Evolutionary conservation across 2,113 vertebrate species (phyloP).

Genomic region (Odocoileus hemionus): DNA sequence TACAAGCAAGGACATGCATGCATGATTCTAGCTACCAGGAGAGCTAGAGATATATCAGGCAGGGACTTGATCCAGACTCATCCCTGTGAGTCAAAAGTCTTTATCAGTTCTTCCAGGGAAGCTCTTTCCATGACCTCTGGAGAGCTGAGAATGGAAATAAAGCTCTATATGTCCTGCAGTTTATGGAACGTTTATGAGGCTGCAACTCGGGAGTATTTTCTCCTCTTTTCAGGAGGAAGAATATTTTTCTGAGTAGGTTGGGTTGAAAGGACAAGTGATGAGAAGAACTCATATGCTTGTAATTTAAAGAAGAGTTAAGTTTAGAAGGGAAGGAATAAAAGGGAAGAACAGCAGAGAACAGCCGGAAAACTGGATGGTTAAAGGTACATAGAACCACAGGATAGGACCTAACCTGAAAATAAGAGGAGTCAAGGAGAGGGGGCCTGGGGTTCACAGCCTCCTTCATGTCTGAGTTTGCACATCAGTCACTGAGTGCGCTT

Average conservation of each 20-base stretch:
- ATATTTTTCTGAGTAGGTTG: neutral
- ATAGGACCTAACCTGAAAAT: too few relatives aligned
- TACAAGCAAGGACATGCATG: neutral
- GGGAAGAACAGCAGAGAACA: neutral
- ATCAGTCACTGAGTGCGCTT: fast-evolving
- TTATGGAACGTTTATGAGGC: neutral
- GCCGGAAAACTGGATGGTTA: neutral
- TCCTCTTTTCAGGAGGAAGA: neutral
- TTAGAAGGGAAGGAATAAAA: neutral
- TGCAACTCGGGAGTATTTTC: neutral
- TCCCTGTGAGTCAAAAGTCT: neutral
- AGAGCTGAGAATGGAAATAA: neutral
- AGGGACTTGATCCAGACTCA: neutral
- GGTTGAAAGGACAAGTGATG: neutral
- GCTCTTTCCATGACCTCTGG: neutral
- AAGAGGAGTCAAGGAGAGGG: neutral
- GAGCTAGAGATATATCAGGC: neutral
- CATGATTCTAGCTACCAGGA: neutral
- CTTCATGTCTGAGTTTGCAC: neutral
- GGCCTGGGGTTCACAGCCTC: neutral
- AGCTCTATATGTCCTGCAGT: neutral
- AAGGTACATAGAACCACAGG: neutral
- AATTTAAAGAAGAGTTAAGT: neutral
- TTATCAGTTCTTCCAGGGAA: neutral
- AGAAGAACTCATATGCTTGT: neutral